A percentile compares a stretch with the other conserved stretches of the same genome.
Evolutionary conservation across 2,888 invertebrate species (phyloP).

Genomic region (Polyommatus icarus): DNA sequence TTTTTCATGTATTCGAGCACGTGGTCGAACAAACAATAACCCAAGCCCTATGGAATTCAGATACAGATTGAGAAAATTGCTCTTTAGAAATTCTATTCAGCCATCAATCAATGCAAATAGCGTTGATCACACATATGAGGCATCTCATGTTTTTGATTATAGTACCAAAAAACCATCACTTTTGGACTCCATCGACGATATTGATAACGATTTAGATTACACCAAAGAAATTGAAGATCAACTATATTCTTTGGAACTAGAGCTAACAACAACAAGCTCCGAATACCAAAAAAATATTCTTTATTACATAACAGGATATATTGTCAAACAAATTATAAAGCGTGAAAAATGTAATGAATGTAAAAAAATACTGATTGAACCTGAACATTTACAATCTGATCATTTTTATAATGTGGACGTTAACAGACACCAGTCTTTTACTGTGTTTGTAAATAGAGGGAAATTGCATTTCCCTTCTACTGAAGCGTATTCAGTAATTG

Average conservation of each 20-base stretch:
- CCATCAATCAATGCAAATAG: neutral
- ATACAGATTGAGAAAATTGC: neutral
- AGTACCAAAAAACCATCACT: neutral
- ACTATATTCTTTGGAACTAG: neutral
- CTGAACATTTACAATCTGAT: neutral
- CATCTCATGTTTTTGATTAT: neutral
- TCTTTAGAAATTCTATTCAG: neutral
- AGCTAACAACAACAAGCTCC: neutral
- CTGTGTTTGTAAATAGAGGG: neutral
- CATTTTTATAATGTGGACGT: neutral
- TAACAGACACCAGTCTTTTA: neutral
- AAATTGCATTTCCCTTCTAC: neutral
- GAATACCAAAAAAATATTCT: conserved; percentile 8
- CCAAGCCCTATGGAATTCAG: neutral
- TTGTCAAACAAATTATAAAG: neutral
- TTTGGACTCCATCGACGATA: neutral
- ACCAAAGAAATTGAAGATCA: neutral
- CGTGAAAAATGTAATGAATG: neutral
- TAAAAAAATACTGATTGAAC: neutral
- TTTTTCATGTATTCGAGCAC: neutral
- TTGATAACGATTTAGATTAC: too few species aligned
- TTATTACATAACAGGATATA: neutral
- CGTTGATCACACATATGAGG: neutral
- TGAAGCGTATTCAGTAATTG: neutral
- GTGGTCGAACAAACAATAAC: neutral